Conservation (phyloP, 2,888 invertebrate species). For the Amphipyra tragopoginis region DNA sequence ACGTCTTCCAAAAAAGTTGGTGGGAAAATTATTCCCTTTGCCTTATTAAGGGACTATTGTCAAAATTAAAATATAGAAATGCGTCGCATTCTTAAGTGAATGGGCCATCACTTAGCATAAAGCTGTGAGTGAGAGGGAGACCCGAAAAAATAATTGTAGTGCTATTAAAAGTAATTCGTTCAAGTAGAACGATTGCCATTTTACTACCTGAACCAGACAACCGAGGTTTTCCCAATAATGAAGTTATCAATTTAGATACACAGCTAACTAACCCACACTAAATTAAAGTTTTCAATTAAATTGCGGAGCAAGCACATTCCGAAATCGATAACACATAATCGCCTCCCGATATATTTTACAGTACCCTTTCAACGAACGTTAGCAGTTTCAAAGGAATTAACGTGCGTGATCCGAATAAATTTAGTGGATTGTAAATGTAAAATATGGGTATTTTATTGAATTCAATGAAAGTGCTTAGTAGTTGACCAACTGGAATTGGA, state of each 20-base stretch:
- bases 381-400: conserved; percentile 54
- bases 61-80: too few species aligned
- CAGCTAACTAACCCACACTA: not conserved
- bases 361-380: conserved; percentile 54
- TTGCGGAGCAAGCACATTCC: conserved; percentile 31
- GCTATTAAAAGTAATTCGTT: too few species aligned
- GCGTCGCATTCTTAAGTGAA: too few species aligned
- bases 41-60: too few species aligned
- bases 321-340: conserved; percentile 59
- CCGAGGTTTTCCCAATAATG: too few species aligned
- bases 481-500: conserved; percentile 13
- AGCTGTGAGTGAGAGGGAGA: too few species aligned
- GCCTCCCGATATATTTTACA: conserved; percentile 64
- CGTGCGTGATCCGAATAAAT: conserved; percentile 56
- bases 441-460: conserved; percentile 49
- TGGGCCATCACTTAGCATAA: too few species aligned
- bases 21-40: too few species aligned
- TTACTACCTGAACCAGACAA: too few species aligned
- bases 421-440: conserved; percentile 35
- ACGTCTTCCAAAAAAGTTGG: too few species aligned
- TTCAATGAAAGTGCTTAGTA: conserved; percentile 37
- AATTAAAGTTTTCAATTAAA: conserved; percentile 26
- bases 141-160: too few species aligned
- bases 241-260: not conserved
- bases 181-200: too few species aligned